Evolutionary conservation across 53 echinoderm and acorn worm species (phyloP), one percentile per base, ranked within the genome.

Genomic region (Hippasteria phrygiana): DNA sequence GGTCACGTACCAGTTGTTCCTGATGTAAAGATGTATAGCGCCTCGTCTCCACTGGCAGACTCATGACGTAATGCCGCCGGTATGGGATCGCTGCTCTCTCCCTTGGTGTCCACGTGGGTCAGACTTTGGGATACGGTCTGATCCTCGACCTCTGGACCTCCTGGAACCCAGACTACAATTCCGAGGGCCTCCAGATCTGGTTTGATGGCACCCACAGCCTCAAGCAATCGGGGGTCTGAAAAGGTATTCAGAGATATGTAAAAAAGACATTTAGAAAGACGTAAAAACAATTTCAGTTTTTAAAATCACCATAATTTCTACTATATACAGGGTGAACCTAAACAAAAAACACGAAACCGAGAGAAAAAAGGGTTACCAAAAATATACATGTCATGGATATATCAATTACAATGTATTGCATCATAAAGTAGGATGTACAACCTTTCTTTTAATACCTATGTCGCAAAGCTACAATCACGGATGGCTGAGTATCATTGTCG

Each of bases 11-110:
- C 97, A 70, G 97, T 97, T 55, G 97, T 97, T 6, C 97, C 97
- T 1, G 97, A 97, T n/a, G 97, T 97, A 47, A 93, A 97, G 9
- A 97, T 93, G 65, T 93, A 95, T 31, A 92, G 66, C 7, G 93
- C 91, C 28, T 51, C 78, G 38, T 92, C 93, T 0, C 62, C 66
- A 12, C 59, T 75, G 4, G 75, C 69, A 16, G 72, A n/a, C 1
- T 24, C 56, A 24, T 71, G n/a, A 13, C 89, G 85, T 45, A 67
- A 8, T 24, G 55, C 64, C 26, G 29, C 40, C 9, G 91, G 87
- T 48, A 87, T 53, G 7, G 91, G 86, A 5, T 86, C 91, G 5
- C 65, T 39, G 10, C 36, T 12, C 29, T 77, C 73, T 4, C 27
- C 18, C 26, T 16, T 4, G 0, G 64, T 33, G n/a, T 84, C 69